Evolutionary conservation across 2,113 vertebrate genomes (phyloP).

Genomic region (Gobio gobio): DNA sequence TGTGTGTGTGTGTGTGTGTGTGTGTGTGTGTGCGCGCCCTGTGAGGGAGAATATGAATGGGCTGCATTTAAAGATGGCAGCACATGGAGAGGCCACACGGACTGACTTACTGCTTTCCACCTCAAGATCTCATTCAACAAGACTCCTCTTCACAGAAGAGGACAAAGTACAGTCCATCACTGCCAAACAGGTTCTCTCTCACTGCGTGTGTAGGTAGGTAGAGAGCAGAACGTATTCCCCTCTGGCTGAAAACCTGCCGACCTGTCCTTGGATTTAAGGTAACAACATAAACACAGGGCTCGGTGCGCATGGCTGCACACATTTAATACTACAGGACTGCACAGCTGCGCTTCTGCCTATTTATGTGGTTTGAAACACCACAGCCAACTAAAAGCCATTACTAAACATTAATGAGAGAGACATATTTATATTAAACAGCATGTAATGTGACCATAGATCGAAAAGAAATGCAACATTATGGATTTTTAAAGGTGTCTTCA

Average conservation of each 20-base stretch:
- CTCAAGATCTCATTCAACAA: slow-evolving; percentile 21
- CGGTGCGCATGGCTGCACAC: background rate
- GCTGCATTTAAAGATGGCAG: background rate
- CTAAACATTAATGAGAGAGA: background rate
- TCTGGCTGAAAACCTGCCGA: slow-evolving; percentile 23
- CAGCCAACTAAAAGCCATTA: background rate
- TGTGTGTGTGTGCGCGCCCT: slow-evolving; percentile 17
- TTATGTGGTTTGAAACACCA: background rate
- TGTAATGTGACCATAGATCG: background rate
- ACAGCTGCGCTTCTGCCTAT: slow-evolving; percentile 7
- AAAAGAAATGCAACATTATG: background rate
- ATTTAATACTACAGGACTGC: slow-evolving; percentile 3
- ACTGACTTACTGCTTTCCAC: slow-evolving; percentile 22
- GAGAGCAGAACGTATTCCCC: slow-evolving; percentile 9
- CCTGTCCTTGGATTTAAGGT: slow-evolving; percentile 19
- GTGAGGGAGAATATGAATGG: background rate
- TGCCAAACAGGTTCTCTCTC: background rate
- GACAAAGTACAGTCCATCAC: slow-evolving; percentile 9
- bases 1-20: background rate
- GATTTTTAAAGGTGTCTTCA: background rate
- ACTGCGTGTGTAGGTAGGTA: slow-evolving; percentile 6
- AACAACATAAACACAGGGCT: slow-evolving; percentile 28
- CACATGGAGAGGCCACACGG: background rate
- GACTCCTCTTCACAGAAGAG: slow-evolving; percentile 17
- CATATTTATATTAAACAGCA: background rate